phyloP scores from a whole-genome alignment of 1,140 invertebrate genomes.

The Episyrphus balteatus region DNA sequence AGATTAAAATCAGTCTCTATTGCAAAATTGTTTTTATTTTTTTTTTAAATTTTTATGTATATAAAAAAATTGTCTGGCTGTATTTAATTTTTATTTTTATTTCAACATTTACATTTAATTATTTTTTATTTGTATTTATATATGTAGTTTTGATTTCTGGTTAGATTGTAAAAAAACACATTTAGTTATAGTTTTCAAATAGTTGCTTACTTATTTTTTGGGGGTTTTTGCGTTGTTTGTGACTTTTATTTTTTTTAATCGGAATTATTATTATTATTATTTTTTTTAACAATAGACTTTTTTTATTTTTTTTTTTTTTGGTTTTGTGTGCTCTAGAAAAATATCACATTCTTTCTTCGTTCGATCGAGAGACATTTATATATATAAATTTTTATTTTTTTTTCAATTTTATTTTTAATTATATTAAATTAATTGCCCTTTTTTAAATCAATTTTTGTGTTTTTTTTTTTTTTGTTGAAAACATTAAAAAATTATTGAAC shows the following conservation, averaged over 20 bases:
- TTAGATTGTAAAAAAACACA: neutral
- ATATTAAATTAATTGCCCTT: slow-evolving; percentile 16
- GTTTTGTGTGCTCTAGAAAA: slow-evolving; percentile 34
- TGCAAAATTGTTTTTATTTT: slow-evolving; percentile 22
- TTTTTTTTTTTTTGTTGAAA: no score
- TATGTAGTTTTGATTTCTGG: neutral
- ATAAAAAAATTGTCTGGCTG: slow-evolving; percentile 11
- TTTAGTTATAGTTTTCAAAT: slow-evolving; percentile 2
- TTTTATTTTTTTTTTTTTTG: slow-evolving; percentile 15
- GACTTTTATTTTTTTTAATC: slow-evolving; percentile 4
- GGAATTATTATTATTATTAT: slow-evolving; percentile 4
- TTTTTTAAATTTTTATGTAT: no score
- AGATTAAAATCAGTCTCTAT: slow-evolving; percentile 37
- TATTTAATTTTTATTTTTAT: slow-evolving; percentile 14
- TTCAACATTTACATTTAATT: neutral
- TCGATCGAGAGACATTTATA: slow-evolving; percentile 35
- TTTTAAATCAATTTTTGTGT: slow-evolving; percentile 9
- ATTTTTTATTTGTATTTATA: slow-evolving; percentile 1
- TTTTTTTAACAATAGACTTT: slow-evolving; percentile 10
- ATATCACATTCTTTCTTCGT: slow-evolving; percentile 39
- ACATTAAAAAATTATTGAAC: no score
- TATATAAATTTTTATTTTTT: slow-evolving; percentile 13
- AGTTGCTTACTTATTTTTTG: neutral
- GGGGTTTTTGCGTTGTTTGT: neutral
- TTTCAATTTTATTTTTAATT: slow-evolving; percentile 12